A percentile compares a stretch with the other conserved stretches of the same genome.
Evolutionary conservation across 2,888 invertebrate species (phyloP).

Genomic region (Drosophila incognita): DNA sequence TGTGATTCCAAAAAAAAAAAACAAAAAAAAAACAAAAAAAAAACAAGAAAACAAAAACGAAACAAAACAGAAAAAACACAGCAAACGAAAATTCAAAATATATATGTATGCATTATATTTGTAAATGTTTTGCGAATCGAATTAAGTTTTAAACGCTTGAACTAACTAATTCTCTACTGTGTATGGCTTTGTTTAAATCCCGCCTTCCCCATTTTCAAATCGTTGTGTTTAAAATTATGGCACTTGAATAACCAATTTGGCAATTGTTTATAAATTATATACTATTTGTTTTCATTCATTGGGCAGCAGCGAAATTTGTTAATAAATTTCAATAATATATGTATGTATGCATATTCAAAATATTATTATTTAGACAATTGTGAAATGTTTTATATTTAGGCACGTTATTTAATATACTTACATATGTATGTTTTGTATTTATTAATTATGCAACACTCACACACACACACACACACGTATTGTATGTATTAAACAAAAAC

Average conservation of each 20-base stretch:
- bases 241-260: slow-evolving; percentile 58
- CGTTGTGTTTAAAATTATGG: slow-evolving; percentile 49
- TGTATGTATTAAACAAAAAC: slow-evolving; percentile 39
- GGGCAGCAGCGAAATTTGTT: slow-evolving; percentile 69
- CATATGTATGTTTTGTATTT: slow-evolving; percentile 65
- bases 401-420: slow-evolving; percentile 72
- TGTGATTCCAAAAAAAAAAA: slow-evolving; percentile 73
- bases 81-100: slow-evolving; percentile 34
- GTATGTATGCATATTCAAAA: slow-evolving; percentile 41
- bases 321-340: slow-evolving; percentile 46
- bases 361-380: slow-evolving; percentile 75
- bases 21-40: slow-evolving; percentile 54
- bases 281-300: slow-evolving; percentile 60
- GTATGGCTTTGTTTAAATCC: slow-evolving; percentile 52
- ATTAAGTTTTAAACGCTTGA: slow-evolving; percentile 63
- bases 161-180: slow-evolving; percentile 52
- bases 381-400: slow-evolving; percentile 75
- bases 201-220: slow-evolving; percentile 25
- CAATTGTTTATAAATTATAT: slow-evolving; percentile 60
- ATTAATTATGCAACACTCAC: slow-evolving; percentile 53
- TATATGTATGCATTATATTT: slow-evolving; percentile 37
- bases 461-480: slow-evolving; percentile 28
- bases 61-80: slow-evolving; percentile 44
- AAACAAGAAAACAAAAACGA: slow-evolving; percentile 33
- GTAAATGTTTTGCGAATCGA: slow-evolving; percentile 54